phyloP scores from a whole-genome alignment of 2,888 invertebrate genomes.

The Drosophila pseudotalamancana region DNA sequence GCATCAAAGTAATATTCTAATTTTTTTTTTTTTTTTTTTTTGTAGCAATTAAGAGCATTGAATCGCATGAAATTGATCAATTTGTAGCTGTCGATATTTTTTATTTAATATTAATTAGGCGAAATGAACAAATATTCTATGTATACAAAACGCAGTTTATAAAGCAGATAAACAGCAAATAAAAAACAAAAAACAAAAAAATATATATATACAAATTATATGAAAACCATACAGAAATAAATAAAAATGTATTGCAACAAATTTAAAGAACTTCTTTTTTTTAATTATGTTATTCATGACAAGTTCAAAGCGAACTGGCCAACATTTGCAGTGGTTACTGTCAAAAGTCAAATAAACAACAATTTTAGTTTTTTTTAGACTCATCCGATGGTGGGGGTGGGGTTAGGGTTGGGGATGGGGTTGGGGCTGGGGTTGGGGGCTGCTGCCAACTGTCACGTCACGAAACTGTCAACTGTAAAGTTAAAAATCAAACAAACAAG shows the following conservation, averaged over 20 bases:
- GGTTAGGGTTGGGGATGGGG: neutral
- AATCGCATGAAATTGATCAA: conserved; percentile 40
- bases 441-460: conserved; percentile 36
- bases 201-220: conserved; percentile 28
- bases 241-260: conserved; percentile 44
- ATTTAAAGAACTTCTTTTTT: conserved; percentile 5
- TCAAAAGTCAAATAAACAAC: conserved; percentile 64
- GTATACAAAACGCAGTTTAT: conserved; percentile 44
- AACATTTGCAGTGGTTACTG: conserved; percentile 15
- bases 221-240: conserved; percentile 21
- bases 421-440: neutral
- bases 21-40: conserved; percentile 17
- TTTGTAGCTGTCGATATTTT: conserved; percentile 66
- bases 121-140: conserved; percentile 59
- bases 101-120: conserved; percentile 52
- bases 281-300: neutral
- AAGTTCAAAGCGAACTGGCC: conserved; percentile 40
- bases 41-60: conserved; percentile 34
- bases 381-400: neutral
- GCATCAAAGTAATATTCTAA: neutral
- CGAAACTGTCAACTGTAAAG: conserved; percentile 70
- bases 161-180: conserved; percentile 29
- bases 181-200: neutral
- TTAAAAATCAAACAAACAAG: conserved; percentile 76
- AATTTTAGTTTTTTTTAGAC: conserved; percentile 66